These are phyloP conservation scores for Hypanus sabinus DNA, from an alignment of 2,113 vertebrate species.

Conservation along the genomic window DNA sequence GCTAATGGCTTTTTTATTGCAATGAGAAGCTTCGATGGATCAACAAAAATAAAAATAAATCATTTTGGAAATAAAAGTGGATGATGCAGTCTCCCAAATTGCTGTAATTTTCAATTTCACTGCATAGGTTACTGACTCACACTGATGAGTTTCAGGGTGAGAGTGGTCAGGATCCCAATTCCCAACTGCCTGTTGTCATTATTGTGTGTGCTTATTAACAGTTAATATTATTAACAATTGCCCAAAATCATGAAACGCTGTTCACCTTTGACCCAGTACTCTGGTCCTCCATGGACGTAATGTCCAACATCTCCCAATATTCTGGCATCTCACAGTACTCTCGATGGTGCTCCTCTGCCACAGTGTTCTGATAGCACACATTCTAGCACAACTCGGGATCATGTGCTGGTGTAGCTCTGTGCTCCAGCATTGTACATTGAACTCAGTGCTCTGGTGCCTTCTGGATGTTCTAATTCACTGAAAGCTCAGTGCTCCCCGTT, in stretches of 20 bases:
- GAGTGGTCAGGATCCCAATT: background rate
- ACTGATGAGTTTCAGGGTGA: background rate
- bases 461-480: background rate
- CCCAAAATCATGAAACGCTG: background rate
- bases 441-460: no score
- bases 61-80: background rate
- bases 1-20: constrained; percentile 28
- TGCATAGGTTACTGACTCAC: background rate
- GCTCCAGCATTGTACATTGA: background rate
- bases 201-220: background rate
- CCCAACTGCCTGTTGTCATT: background rate
- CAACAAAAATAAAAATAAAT: background rate
- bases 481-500: no score
- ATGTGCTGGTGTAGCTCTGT: no score
- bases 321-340: background rate
- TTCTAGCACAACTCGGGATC: background rate
- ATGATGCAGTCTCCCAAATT: background rate
- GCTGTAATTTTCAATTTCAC: background rate
- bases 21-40: background rate
- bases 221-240: background rate
- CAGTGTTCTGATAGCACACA: no score
- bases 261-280: background rate
- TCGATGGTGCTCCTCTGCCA: no score
- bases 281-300: no score
- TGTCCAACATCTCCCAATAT: no score